Base-by-base conservation (phyloP, 2,797 vertebrate genomes). In the Spondyliosoma cantharus region DNA sequence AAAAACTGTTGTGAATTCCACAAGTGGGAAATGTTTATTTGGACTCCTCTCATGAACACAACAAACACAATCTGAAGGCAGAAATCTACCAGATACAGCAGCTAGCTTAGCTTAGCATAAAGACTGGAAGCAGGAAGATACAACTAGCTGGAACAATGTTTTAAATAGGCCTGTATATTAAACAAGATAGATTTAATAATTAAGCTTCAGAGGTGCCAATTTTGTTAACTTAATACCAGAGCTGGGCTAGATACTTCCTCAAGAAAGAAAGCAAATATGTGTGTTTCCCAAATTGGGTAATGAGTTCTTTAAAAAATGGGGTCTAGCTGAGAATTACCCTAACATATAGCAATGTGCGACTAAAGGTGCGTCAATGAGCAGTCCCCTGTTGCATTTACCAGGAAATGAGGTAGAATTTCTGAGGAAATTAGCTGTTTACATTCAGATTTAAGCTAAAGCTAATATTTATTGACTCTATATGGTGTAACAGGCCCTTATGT, bases 391-490 rank as follows among this genome's bases (percentile, higher is more conserved):
- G 52, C 19, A n/a, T 79, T 75, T 46, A 27, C 11, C 68, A 86
- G 90, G 87, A 92, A 90, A 92, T 89, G 3, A 89, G 77, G 58
- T 83, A 16, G 87, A 46, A 70, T 50, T 17, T 75, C 19, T 8
- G 29, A 82, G 90, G 89, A 92, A 92, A 90, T 90, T 66, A 79
- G 78, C 22, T 82, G 79, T 93, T 92, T 91, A 71, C 27, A 4
- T 74, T 90, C 64, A 68, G 76, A 78, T 88, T 86, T 64, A 76
- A 61, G 72, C 67, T 75, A 74, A 81, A 84, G 61, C 70, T 85
- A 91, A 90, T 92, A 91, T 87, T 86, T 91, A 85, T 80, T 75
- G 65, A 79, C 82, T 72, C 54, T 57, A 46, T 76, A 62, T 3
- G 60, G 69, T 48, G 65, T 48, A 74, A 78, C 59, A 67, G 70